Evolutionary conservation across 2,888 invertebrate species (phyloP).

Genomic region (Yponomeuta malinellus): DNA sequence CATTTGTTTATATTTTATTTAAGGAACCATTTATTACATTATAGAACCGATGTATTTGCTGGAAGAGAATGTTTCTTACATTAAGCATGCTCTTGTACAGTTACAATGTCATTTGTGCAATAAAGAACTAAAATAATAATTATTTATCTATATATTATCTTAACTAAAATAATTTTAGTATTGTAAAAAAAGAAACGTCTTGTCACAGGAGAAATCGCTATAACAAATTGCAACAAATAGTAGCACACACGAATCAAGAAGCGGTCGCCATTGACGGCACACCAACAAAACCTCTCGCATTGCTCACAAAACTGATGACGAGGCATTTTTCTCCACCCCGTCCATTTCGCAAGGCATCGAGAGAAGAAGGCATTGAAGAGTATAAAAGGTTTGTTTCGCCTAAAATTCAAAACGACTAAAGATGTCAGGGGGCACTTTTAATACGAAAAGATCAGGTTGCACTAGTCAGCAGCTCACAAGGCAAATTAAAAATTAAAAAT

Average conservation of each 20-base stretch:
- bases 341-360: background rate
- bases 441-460: no score
- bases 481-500: no score
- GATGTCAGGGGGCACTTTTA: no score
- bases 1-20: no score
- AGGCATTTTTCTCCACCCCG: slow-evolving; percentile 9
- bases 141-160: no score
- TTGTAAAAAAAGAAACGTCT: background rate
- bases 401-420: background rate
- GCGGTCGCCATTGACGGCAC: background rate
- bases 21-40: no score
- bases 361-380: background rate
- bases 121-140: no score
- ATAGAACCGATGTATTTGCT: no score
- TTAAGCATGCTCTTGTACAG: no score
- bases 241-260: background rate
- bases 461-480: no score
- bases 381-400: background rate
- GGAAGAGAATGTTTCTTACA: no score
- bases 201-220: background rate
- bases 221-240: background rate
- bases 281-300: slow-evolving; percentile 2
- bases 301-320: slow-evolving; percentile 14
- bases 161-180: background rate
- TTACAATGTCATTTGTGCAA: no score